Evolutionary conservation across 2,113 vertebrate species (phyloP), one percentile per base, ranked within the genome.

Genomic region (Syrmaticus mikado): DNA sequence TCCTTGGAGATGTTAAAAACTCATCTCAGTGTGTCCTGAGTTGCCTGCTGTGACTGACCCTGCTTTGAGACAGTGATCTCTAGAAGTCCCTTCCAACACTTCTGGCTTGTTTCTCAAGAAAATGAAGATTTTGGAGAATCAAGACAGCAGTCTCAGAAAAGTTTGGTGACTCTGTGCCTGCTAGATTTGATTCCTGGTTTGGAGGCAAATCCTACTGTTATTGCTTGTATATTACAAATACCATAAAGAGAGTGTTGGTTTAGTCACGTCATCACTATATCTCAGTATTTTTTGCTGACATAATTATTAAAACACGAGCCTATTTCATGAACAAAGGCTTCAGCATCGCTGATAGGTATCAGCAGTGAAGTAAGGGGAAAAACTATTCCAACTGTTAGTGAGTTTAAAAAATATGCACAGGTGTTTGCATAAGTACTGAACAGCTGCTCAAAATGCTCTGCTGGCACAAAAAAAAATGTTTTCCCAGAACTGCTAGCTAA

Each of bases 381-480:
- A 94, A 70, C 70, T 78, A 67, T 76, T 75, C 68, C 52, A 72
- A 78, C 38, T 83, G 61, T 90, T 94, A 90, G 68, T 84, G 93
- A 92, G 87, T 68, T 95, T 87, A 85, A 95, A 95, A 76, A 95
- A 76, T 87, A 95, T 89, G 92, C 93, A 89, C 90, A 91, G 85
- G 93, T 94, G 90, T 89, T 92, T 92, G 82, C 45, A 6, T 85
- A 95, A 94, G 67, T 66, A 73, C 75, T 50, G 65, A 90, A 67
- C 87, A 90, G 82, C 93, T 91, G 94, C 38, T 94, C 81, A 72
- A 77, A 61, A 46, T 46, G 38, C 45, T 73, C 12, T 76, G 74
- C 57, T 84, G 77, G 77, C 94, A 76, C 12, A 64, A 70, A 75
- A 36, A 36, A 36, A 87, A 90, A 34, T 64, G 46, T 89, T 90